phyloP scores from a whole-genome alignment of 2,113 vertebrate species.

The Ciconia stormi region DNA sequence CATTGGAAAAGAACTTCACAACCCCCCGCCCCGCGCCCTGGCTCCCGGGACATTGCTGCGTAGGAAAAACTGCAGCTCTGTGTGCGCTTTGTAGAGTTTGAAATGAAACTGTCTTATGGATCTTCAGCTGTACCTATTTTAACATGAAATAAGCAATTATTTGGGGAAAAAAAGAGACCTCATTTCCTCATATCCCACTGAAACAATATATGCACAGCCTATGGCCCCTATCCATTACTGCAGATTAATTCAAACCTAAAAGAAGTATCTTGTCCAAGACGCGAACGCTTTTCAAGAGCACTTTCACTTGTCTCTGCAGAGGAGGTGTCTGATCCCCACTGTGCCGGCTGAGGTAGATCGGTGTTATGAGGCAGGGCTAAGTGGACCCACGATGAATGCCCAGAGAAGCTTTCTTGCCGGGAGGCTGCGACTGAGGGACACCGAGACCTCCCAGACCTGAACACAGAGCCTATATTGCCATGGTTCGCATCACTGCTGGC shows the following conservation, averaged over 20 bases:
- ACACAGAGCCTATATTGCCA: neutral
- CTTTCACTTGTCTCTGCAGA: neutral
- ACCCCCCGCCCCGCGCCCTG: accelerated
- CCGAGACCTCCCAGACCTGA: neutral
- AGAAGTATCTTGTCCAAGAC: neutral
- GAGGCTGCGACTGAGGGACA: neutral
- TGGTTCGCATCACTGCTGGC: neutral
- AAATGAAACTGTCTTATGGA: neutral
- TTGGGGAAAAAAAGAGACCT: neutral
- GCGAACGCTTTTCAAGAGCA: neutral
- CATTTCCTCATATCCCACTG: neutral
- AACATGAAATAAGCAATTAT: neutral
- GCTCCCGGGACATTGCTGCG: neutral
- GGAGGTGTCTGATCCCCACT: neutral
- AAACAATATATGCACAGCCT: neutral
- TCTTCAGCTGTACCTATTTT: neutral
- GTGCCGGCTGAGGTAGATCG: neutral
- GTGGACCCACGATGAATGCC: neutral
- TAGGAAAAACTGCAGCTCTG: neutral
- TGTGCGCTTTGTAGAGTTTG: neutral
- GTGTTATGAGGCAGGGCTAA: neutral
- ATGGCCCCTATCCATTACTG: neutral
- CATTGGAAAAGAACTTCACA: neutral
- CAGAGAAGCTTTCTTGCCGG: neutral
- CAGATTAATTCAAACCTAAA: neutral